Percentiles rank a stretch among this genome's conserved stretches.
Evolutionary conservation across 2,113 vertebrate genomes (phyloP).

Genomic region (Cinclus cinclus): DNA sequence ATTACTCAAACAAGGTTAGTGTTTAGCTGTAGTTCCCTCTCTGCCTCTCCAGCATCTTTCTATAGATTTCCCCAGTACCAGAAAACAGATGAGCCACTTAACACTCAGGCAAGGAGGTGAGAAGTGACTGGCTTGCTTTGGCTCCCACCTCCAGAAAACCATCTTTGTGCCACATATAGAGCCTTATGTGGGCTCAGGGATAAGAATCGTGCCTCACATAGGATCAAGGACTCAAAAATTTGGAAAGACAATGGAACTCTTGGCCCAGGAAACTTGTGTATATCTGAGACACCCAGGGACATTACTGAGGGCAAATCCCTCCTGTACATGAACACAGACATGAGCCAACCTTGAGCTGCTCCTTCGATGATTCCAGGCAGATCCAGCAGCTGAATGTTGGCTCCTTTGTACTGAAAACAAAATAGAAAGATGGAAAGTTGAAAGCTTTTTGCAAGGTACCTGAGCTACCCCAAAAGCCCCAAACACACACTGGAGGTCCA

Average conservation of each 20-base stretch:
- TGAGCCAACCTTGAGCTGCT: constrained; percentile 88
- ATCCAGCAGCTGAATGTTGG: constrained; percentile 96
- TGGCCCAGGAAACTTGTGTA: background rate
- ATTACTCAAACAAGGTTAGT: background rate
- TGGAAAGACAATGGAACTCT: background rate
- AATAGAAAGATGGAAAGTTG: background rate
- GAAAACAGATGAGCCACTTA: constrained; percentile 37
- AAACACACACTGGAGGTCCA: rapidly evolving
- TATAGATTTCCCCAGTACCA: constrained; percentile 20
- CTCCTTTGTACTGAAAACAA: constrained; percentile 91
- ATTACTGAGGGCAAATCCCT: background rate
- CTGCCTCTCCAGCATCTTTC: background rate
- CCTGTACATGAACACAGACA: background rate
- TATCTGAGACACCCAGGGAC: background rate
- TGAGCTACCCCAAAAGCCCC: background rate
- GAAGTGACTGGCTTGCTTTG: constrained; percentile 45
- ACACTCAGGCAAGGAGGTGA: constrained; percentile 31
- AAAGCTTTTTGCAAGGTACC: background rate
- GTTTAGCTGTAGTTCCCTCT: background rate
- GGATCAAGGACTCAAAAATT: background rate
- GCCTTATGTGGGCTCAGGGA: background rate
- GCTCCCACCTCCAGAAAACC: constrained; percentile 55
- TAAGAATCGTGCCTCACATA: constrained; percentile 10
- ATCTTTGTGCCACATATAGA: background rate
- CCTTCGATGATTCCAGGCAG: constrained; percentile 98